Evolutionary conservation across 2,888 invertebrate genomes (phyloP), one percentile per base, ranked within the genome.

Genomic region (Didymodactylos carnosus): DNA sequence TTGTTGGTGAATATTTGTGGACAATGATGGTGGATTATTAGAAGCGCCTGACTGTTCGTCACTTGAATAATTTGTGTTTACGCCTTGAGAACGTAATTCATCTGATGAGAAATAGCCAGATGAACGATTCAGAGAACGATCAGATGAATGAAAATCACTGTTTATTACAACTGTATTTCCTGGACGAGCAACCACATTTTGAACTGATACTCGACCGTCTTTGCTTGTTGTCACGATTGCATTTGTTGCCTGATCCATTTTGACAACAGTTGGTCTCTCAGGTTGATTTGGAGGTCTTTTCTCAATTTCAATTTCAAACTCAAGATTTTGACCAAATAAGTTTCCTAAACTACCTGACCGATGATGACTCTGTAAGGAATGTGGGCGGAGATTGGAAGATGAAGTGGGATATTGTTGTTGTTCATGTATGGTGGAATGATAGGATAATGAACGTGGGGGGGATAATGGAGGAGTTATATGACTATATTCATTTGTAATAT

Each of bases 251-350:
- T 46, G 40, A 46, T 40, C 43, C 29, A 35, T 23, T 27, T 25
- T 39, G 23, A 43, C 23, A 23, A 40, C 23, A 7, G 35, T 41
- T 1, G 71, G 71, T 29, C 46, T 43, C 39, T 40, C n/a, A 14
- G 40, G 25, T 25, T 46, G 14, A 19, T 53, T 39, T 27, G 71
- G 71, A 27, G 69, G 29, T 25, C 71, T 29, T 71, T 72, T 71
- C 53, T 74, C 74, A 27, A 74, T 74, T 71, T 74, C 74, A 43
- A 74, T 74, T 35, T 74, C 74, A 27, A 74, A 74, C 39, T 74
- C 71, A 4, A 70, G 23, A 40, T 72, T 51, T 25, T 29, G 23
- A 49, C 10, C 10, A 3, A 49, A 49, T 49, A 49, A 23, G 35
- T 29, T 62, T 10, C 35, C 62, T 35, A 62, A 35, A 62, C 62